Percentiles rank a stretch among this genome's conserved stretches.
phyloP scores from a whole-genome alignment of 2,888 invertebrate genomes.

The Sepioteuthis lessoniana region DNA sequence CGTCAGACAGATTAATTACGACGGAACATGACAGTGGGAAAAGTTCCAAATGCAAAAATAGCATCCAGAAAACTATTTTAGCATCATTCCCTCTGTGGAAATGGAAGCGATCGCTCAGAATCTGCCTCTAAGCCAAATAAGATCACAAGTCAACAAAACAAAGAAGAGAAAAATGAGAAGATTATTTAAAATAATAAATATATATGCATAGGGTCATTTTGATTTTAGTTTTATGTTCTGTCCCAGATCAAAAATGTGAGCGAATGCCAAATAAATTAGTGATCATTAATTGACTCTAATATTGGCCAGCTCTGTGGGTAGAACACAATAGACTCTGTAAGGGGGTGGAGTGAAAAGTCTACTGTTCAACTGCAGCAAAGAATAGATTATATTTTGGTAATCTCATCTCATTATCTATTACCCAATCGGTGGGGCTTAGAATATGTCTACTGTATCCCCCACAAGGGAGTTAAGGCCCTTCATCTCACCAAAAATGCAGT shows the following conservation, averaged over 20 bases:
- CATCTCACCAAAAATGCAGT: no score
- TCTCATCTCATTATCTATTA: background rate
- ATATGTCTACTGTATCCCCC: no score
- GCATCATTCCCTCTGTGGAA: background rate
- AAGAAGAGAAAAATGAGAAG: background rate
- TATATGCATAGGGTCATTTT: slow-evolving; percentile 4
- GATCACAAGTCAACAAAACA: background rate
- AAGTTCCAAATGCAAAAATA: slow-evolving; percentile 33
- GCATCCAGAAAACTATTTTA: slow-evolving; percentile 20
- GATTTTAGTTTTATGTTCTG: slow-evolving; percentile 6
- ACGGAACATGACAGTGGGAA: slow-evolving; percentile 23
- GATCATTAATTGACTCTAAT: background rate
- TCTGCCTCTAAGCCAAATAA: slow-evolving; percentile 33
- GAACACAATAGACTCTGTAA: background rate
- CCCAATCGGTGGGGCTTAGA: no score
- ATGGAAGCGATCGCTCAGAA: background rate
- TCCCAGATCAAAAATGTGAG: background rate
- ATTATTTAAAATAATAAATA: background rate
- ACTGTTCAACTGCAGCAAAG: background rate
- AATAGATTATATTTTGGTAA: background rate
- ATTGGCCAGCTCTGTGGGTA: background rate
- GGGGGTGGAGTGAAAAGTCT: no score
- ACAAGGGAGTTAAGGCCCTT: no score
- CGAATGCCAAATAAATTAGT: slow-evolving; percentile 21
- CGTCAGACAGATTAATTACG: slow-evolving; percentile 33